A percentile compares a stretch with the other conserved stretches of the same genome.
phyloP scores from a whole-genome alignment of 2,113 vertebrate species.

The Pluvialis apricaria region DNA sequence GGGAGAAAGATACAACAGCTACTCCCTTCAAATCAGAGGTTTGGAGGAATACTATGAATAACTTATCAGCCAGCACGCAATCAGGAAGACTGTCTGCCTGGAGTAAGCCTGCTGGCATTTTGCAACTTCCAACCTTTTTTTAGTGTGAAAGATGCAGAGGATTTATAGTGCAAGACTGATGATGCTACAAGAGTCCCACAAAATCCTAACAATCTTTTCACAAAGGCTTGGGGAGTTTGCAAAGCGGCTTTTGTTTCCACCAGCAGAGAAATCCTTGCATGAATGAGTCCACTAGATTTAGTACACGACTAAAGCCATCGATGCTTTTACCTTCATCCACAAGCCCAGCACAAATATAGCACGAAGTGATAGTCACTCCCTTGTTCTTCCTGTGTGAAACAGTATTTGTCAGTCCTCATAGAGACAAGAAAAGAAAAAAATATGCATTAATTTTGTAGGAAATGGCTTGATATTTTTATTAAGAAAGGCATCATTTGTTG shows the following conservation, averaged over 20 bases:
- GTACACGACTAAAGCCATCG: neutral
- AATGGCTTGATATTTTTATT: neutral
- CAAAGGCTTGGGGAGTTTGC: neutral
- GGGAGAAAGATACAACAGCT: neutral
- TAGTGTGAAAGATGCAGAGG: neutral
- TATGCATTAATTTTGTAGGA: neutral
- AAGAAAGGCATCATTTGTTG: neutral
- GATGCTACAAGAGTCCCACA: neutral
- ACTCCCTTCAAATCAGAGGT: neutral
- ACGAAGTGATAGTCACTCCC: neutral
- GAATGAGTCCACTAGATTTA: neutral
- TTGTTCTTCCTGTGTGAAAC: neutral
- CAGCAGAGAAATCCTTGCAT: neutral
- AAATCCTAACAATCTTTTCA: neutral
- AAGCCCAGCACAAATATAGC: neutral
- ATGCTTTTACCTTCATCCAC: neutral
- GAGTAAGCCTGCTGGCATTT: neutral
- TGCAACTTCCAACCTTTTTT: neutral
- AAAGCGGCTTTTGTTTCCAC: neutral
- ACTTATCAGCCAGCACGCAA: fast-evolving
- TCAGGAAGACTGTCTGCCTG: neutral
- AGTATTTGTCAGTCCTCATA: neutral
- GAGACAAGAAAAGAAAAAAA: neutral
- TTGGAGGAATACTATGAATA: neutral
- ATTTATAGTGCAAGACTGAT: neutral